Base-by-base conservation (phyloP, 2,888 invertebrate species). In the Notodonta dromedarius region DNA sequence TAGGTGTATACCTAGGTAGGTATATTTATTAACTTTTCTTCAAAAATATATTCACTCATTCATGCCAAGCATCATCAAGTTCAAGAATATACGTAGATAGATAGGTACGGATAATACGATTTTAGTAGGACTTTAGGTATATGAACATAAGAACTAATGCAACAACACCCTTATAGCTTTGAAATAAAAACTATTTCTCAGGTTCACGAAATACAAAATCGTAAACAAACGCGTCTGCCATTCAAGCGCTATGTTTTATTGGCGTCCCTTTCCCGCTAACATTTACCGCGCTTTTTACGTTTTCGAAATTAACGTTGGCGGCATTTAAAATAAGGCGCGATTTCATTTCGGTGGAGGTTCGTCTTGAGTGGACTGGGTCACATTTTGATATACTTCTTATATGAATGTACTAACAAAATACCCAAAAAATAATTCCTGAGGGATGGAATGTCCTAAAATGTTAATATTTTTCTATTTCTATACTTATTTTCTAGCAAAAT, bases 321-420 rank as follows among this genome's bases (percentile, higher is more conserved):
- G 91, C 86, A 90, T 92, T 93, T 86, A 85, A 93, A 93, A 88
- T 89, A 85, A 78, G 88, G 90, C 93, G 93, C 91, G 91, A 91
- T 84, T 86, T 81, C 82, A 88, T 87, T 92, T 92, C 87, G 85
- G 79, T 89, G 85, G 82, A 88, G 81, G 84, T 81, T 86, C 84
- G 82, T 88, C 87, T 88, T 84, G 83, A 87, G 84, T 83, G 84
- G 86, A 89, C 83, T 87, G 84, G 85, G 85, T 85, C 80, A 87
- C 84, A 86, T 91, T 91, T 93, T 93, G 93, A 93, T 88, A 83
- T 91, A 92, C 92, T 93, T 91, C 80, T 92, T 86, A 84, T 83
- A 82, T 74, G 84, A 82, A 78, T 77, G 77, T 83, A 81, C 79
- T 70, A 71, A 82, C 80, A 76, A 74, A 74, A 71, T 54, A 71